phyloP scores from a whole-genome alignment of 1,140 invertebrate species.

The Papilio xuthus region DNA sequence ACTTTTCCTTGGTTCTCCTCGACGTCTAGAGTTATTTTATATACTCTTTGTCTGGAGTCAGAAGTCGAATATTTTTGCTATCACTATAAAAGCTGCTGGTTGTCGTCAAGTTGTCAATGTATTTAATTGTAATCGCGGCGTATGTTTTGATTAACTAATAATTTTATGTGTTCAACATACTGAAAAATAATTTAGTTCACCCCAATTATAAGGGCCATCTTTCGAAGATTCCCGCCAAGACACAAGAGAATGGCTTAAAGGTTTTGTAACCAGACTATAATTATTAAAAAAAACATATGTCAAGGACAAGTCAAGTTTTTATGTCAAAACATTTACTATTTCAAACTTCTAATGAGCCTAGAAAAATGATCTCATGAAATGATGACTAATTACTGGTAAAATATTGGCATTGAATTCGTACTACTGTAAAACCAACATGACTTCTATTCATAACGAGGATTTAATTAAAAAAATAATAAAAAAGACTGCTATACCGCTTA shows the following conservation, averaged over 20 bases:
- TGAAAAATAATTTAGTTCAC: no score
- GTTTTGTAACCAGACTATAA: neutral
- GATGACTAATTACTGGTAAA: neutral
- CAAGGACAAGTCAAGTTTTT: neutral
- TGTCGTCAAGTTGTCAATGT: no score
- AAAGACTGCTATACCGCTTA: slow-evolving; percentile 59
- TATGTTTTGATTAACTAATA: no score
- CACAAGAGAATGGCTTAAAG: neutral
- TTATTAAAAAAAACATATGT: neutral
- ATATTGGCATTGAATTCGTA: neutral
- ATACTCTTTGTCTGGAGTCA: no score
- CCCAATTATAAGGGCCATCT: no score
- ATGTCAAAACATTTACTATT: neutral
- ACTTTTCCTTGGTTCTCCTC: no score
- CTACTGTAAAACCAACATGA: slow-evolving; percentile 42
- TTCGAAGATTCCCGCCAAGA: no score
- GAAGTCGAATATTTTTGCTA: no score
- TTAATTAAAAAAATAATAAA: slow-evolving; percentile 54
- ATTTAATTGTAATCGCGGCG: no score
- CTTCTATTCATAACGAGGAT: slow-evolving; percentile 55
- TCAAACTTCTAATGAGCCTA: neutral
- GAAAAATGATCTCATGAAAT: slow-evolving; percentile 56
- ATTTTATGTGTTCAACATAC: no score
- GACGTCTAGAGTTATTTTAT: no score
- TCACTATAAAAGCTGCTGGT: no score